Conservation (phyloP, 2,797 vertebrate species). For the Tapera naevia region DNA sequence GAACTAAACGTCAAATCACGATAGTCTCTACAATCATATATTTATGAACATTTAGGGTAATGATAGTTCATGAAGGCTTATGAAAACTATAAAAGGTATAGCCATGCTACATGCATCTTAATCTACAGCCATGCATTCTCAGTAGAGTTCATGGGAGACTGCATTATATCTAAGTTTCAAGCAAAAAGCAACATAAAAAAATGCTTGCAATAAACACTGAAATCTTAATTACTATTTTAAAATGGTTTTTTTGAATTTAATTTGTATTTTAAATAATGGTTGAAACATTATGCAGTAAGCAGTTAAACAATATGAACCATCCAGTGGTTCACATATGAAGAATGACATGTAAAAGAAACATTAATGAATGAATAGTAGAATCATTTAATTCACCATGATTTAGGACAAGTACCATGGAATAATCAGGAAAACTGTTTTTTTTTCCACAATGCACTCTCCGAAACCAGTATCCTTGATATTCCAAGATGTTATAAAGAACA, state of each 20-base stretch:
- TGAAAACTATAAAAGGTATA: slow-evolving; percentile 54
- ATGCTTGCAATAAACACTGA: not conserved
- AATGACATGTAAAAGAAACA: not conserved
- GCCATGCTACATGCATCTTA: slow-evolving; percentile 78
- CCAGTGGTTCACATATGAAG: not conserved
- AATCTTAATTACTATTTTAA: slow-evolving; percentile 22
- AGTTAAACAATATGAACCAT: not conserved
- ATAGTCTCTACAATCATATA: slow-evolving; percentile 42
- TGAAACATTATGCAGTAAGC: slow-evolving; percentile 14
- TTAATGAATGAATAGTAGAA: not conserved
- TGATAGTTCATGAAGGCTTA: slow-evolving; percentile 50
- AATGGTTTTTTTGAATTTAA: not conserved
- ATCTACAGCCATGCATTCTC: slow-evolving; percentile 72
- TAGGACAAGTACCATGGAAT: slow-evolving; percentile 55
- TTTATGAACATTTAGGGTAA: slow-evolving; percentile 46
- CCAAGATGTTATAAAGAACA: slow-evolving; percentile 8
- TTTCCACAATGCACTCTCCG: slow-evolving; percentile 48
- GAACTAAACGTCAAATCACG: not conserved
- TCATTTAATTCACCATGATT: slow-evolving; percentile 4
- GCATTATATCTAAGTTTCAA: slow-evolving; percentile 43
- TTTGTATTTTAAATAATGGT: slow-evolving; percentile 49
- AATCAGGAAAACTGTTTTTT: slow-evolving; percentile 49
- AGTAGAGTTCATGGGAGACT: slow-evolving; percentile 61
- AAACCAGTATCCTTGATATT: slow-evolving; percentile 41
- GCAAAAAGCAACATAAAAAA: slow-evolving; percentile 47